A percentile compares a stretch with the other conserved stretches of the same genome.
Evolutionary conservation across 2,113 vertebrate species (phyloP).

Genomic region (Cheirogaleus medius): DNA sequence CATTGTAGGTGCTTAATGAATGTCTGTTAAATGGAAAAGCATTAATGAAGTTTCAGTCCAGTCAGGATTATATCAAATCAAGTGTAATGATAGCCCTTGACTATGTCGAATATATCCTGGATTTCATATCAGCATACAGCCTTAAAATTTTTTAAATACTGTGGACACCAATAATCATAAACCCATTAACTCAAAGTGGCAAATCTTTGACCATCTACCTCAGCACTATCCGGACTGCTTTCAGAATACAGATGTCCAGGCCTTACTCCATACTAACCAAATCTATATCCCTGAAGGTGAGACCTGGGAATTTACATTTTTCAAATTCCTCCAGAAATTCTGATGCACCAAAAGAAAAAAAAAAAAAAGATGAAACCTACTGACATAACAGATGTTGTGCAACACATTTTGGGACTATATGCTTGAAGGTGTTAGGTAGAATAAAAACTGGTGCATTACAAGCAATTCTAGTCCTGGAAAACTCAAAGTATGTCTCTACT

Average conservation of each 20-base stretch:
- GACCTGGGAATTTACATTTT: not conserved
- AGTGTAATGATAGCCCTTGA: not conserved
- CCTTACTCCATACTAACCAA: not conserved
- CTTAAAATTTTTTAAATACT: not conserved
- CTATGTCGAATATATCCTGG: not conserved
- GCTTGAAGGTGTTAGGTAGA: not conserved
- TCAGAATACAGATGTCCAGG: not conserved
- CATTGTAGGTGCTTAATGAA: not conserved
- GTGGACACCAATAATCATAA: not conserved
- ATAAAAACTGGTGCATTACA: not conserved
- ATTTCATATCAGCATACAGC: not conserved
- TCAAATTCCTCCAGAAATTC: not conserved
- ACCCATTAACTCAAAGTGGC: not conserved
- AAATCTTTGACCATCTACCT: not conserved
- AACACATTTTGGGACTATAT: not conserved
- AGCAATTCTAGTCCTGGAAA: not conserved
- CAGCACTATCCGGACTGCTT: not conserved
- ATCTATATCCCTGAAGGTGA: not conserved
- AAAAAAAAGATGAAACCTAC: not conserved
- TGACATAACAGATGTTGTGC: not conserved
- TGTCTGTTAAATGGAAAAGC: not conserved
- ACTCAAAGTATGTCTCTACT: not conserved
- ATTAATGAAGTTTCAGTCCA: not conserved
- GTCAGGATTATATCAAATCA: not conserved
- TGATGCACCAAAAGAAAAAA: not conserved